Percentiles rank a stretch among this genome's conserved stretches.
phyloP scores from a whole-genome alignment of 2,797 vertebrate species.

The Taeniopygia guttata region DNA sequence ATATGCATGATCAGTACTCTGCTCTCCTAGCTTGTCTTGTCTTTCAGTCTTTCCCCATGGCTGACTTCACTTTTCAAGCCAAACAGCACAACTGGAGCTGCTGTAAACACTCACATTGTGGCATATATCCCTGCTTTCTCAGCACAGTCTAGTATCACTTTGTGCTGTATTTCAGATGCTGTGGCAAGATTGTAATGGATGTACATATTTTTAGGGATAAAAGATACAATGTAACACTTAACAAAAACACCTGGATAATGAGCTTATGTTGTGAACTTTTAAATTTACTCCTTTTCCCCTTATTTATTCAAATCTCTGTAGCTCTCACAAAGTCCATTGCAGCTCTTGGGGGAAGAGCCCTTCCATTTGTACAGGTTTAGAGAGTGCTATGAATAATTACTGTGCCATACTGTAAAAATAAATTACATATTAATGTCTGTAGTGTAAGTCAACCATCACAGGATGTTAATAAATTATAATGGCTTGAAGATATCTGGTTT shows the following conservation, averaged over 20 bases:
- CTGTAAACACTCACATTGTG: background rate
- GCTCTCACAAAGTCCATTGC: background rate
- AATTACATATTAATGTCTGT: background rate
- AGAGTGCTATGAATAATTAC: background rate
- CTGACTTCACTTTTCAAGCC: background rate
- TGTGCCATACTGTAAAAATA: background rate
- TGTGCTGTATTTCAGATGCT: background rate
- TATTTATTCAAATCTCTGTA: background rate
- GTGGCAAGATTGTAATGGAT: background rate
- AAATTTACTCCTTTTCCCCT: background rate
- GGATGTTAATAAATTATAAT: background rate
- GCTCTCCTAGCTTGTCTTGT: background rate
- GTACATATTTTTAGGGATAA: background rate
- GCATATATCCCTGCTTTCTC: background rate
- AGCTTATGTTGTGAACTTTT: background rate
- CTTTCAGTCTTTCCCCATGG: background rate
- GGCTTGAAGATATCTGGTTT: background rate
- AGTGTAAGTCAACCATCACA: background rate
- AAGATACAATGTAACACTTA: background rate
- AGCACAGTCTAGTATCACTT: background rate
- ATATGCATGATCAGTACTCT: background rate
- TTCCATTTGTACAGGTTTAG: background rate
- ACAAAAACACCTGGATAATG: background rate
- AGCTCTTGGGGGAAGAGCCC: background rate
- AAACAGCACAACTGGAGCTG: background rate